Conservation (phyloP, 1,140 invertebrate species). For the Helicoverpa zea region DNA sequence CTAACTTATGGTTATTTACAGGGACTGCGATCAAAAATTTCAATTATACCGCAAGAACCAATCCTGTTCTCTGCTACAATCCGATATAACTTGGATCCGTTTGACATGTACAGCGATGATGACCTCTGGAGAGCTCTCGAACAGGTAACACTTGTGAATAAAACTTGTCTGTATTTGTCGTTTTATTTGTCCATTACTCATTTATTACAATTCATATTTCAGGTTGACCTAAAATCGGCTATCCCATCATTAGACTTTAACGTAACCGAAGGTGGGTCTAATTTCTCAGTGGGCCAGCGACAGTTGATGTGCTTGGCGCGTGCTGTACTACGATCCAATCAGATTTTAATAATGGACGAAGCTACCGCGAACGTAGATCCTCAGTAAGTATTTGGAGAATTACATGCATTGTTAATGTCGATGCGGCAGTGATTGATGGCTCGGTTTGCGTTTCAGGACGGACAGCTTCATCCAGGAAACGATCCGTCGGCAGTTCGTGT, state of each 20-base stretch:
- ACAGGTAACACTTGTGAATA: constrained; percentile 79
- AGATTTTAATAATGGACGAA: constrained; percentile 91
- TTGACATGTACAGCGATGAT: constrained; percentile 88
- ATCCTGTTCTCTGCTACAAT: constrained; percentile 91
- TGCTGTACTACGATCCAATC: constrained; percentile 92
- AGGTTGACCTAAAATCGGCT: constrained; percentile 88
- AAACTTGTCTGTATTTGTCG: constrained; percentile 29
- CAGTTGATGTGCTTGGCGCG: constrained; percentile 95
- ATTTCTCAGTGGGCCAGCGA: constrained; percentile 95
- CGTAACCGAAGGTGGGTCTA: constrained; percentile 91
- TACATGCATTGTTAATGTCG: background rate
- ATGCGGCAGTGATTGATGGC: constrained; percentile 3
- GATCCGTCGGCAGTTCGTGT: constrained; percentile 94
- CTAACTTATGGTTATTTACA: constrained; percentile 59
- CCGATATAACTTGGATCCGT: constrained; percentile 92
- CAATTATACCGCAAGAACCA: constrained; percentile 93
- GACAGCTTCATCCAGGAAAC: constrained; percentile 91
- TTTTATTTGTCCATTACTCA: background rate
- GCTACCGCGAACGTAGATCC: constrained; percentile 92
- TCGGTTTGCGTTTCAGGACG: constrained; percentile 83
- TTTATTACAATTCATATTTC: constrained; percentile 51
- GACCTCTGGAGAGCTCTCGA: constrained; percentile 90
- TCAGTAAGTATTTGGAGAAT: constrained; percentile 89
- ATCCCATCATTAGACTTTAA: constrained; percentile 88
- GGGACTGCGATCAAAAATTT: constrained; percentile 87